These are phyloP conservation scores for Pangasius sanitwongsei DNA, from an alignment of 2,797 vertebrate genomes.

Conservation along the genomic window DNA sequence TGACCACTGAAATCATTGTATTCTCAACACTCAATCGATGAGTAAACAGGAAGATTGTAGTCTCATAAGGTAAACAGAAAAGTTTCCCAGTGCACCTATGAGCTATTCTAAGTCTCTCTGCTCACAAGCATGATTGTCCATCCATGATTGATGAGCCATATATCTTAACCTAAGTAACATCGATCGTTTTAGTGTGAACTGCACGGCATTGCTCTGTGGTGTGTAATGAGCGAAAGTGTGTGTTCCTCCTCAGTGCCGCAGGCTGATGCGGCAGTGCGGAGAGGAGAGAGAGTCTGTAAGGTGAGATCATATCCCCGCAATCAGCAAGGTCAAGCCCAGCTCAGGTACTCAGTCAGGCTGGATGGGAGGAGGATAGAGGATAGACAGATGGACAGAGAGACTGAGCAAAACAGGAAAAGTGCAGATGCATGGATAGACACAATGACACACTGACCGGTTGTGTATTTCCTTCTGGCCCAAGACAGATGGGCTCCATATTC, in stretches of 20 bases:
- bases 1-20: background rate
- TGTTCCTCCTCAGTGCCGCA: conserved; percentile 50
- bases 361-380: conserved; percentile 1
- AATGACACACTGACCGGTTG: background rate
- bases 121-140: conserved; percentile 18
- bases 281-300: conserved; percentile 64
- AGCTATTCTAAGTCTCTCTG: conserved; percentile 4
- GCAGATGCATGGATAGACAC: conserved; percentile 22
- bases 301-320: conserved; percentile 67
- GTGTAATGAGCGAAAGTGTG: conserved; percentile 51
- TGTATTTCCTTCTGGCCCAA: background rate
- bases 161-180: conserved; percentile 43
- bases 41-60: background rate
- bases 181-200: conserved; percentile 38
- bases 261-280: conserved; percentile 69
- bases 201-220: conserved; percentile 30
- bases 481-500: conserved; percentile 20
- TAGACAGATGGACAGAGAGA: conserved; percentile 26
- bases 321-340: conserved; percentile 65
- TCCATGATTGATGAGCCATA: conserved; percentile 39
- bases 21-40: background rate
- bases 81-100: background rate
- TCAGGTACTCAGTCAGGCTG: conserved; percentile 38
- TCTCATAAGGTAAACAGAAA: conserved; percentile 3
- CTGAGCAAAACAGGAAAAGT: background rate